These are phyloP conservation scores for Myoxocephalus aenaeus DNA, from an alignment of 2,797 vertebrate species.

Conservation along the genomic window DNA sequence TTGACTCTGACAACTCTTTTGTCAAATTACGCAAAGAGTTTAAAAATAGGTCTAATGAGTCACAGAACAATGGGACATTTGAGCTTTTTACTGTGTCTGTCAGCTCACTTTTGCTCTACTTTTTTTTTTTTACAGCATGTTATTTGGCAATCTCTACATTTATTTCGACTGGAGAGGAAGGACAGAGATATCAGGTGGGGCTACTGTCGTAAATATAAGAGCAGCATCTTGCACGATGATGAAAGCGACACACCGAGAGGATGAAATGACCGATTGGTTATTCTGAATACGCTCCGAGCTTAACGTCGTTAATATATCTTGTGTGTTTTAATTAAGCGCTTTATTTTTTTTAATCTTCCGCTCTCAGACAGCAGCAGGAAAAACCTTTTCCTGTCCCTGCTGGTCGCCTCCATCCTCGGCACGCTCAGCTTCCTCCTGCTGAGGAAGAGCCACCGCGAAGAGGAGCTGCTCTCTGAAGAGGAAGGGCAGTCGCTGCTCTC, in stretches of 20 bases:
- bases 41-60: background rate
- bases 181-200: slow-evolving; percentile 83
- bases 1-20: background rate
- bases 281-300: slow-evolving; percentile 23
- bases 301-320: slow-evolving; percentile 32
- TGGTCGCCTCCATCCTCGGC: slow-evolving; percentile 82
- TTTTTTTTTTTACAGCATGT: slow-evolving; percentile 80
- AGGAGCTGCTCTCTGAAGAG: slow-evolving; percentile 83
- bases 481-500: slow-evolving; percentile 84
- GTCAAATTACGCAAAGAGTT: background rate
- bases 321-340: slow-evolving; percentile 47
- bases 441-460: slow-evolving; percentile 68
- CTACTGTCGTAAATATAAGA: background rate
- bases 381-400: slow-evolving; percentile 81
- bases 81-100: background rate
- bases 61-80: background rate
- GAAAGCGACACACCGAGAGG: slow-evolving; percentile 35
- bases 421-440: slow-evolving; percentile 83
- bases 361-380: slow-evolving; percentile 81
- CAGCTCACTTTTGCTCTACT: background rate
- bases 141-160: slow-evolving; percentile 89
- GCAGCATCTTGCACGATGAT: slow-evolving; percentile 14
- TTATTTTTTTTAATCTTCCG: slow-evolving; percentile 50
- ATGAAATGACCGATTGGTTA: slow-evolving; percentile 19
- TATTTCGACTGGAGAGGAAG: slow-evolving; percentile 87